Evolutionary conservation across 30 jellyfish, hydroid and myxozoan genomes (phyloP).

Genomic region (Mastigias papua): DNA sequence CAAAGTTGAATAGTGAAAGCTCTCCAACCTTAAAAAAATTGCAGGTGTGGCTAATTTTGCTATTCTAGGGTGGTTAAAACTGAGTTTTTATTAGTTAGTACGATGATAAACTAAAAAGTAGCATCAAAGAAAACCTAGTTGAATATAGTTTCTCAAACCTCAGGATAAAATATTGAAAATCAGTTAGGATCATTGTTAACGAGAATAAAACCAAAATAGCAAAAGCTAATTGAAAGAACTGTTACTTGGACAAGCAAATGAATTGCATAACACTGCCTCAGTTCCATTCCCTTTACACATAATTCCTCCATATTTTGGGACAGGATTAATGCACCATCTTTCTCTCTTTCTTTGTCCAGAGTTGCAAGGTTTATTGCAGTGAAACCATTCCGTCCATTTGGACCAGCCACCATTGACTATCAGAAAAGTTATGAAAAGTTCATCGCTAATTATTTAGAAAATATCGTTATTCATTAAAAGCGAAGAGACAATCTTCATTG

Average conservation of each 20-base stretch:
- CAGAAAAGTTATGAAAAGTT: neutral
- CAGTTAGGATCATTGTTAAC: no score
- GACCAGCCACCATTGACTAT: slow-evolving; percentile 69
- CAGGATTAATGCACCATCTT: slow-evolving; percentile 48
- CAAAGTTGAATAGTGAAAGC: no score
- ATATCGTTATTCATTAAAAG: neutral
- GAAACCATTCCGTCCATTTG: slow-evolving; percentile 42
- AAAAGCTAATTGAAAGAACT: no score
- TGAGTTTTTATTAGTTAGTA: no score
- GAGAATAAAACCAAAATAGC: no score
- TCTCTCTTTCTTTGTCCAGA: slow-evolving; percentile 28
- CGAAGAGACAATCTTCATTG: neutral
- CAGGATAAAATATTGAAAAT: no score
- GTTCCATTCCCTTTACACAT: slow-evolving; percentile 29
- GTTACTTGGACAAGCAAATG: slow-evolving; percentile 37
- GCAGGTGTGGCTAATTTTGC: no score
- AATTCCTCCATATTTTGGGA: slow-evolving; percentile 67
- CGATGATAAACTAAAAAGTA: no score
- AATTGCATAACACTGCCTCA: slow-evolving; percentile 38
- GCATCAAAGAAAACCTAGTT: no score
- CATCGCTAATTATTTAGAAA: neutral
- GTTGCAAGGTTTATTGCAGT: slow-evolving; percentile 61
- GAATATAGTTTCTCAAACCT: no score
- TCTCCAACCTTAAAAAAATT: no score
- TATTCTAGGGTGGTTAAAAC: no score